Percentiles rank a stretch among this genome's conserved stretches.
These are phyloP conservation scores for Tanypteryx hageni DNA, from an alignment of 2,888 invertebrate species.

Conservation along the genomic window DNA sequence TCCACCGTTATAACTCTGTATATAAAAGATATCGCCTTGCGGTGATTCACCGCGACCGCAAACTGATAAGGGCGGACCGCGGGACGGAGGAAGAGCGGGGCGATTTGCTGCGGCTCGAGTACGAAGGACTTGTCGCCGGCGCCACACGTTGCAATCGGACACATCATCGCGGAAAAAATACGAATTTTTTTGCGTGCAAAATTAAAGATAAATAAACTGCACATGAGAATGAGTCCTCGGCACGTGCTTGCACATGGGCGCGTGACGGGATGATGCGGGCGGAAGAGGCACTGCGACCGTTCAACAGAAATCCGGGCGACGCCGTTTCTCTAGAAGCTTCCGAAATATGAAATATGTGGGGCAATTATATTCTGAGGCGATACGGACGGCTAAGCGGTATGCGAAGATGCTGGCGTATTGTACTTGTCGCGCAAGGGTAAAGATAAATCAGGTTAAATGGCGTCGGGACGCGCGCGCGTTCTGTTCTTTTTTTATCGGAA, in stretches of 20 bases:
- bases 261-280: conserved; percentile 20
- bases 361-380: background rate
- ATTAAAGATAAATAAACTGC: background rate
- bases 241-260: background rate
- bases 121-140: background rate
- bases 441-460: background rate
- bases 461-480: background rate
- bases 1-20: background rate
- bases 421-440: background rate
- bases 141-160: background rate
- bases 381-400: background rate
- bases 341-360: conserved; percentile 1
- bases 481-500: background rate
- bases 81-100: background rate
- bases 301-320: conserved; percentile 32
- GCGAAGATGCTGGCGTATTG: background rate
- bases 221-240: background rate
- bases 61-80: background rate
- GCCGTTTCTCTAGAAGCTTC: background rate
- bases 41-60: background rate
- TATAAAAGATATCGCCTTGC: background rate
- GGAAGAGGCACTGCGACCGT: background rate
- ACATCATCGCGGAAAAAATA: no score
- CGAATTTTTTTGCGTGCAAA: no score
- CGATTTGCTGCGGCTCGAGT: background rate